These are phyloP conservation scores for Psephotus haematonotus DNA, from an alignment of 2,113 vertebrate genomes.

Conservation along the genomic window DNA sequence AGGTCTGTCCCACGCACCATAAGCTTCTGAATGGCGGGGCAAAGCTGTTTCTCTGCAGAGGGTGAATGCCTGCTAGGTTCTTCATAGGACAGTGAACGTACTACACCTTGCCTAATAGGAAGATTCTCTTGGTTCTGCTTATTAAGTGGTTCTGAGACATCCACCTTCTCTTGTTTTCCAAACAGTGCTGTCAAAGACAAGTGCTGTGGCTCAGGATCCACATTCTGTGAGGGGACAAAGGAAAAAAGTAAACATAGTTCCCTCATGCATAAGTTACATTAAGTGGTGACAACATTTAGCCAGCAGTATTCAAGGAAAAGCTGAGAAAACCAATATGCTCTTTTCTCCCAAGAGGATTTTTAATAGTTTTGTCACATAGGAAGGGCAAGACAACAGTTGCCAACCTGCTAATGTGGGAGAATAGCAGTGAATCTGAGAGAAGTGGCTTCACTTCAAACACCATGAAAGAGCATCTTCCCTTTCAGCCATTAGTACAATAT, in stretches of 20 bases:
- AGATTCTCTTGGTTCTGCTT: constrained; percentile 44
- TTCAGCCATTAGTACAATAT: neutral
- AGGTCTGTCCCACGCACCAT: constrained; percentile 81
- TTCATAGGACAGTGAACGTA: constrained; percentile 86
- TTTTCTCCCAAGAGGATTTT: neutral
- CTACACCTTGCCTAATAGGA: constrained; percentile 67
- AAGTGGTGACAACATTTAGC: neutral
- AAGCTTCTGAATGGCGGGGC: constrained; percentile 92
- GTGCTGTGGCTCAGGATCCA: constrained; percentile 77
- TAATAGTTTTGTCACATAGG: constrained; percentile 20
- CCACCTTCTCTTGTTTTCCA: constrained; percentile 75
- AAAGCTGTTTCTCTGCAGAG: constrained; percentile 70
- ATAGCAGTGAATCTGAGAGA: neutral
- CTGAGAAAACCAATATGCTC: neutral
- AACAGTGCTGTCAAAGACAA: constrained; percentile 86
- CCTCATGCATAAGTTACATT: neutral
- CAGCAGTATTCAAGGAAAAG: neutral
- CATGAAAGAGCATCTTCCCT: neutral
- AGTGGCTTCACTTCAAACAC: constrained; percentile 20
- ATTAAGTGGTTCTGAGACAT: neutral
- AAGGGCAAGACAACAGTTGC: constrained; percentile 13
- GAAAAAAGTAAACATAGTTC: neutral
- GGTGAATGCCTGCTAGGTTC: constrained; percentile 63
- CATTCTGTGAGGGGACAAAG: constrained; percentile 69
- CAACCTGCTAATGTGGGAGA: constrained; percentile 7